These are phyloP conservation scores for Siniperca undulata DNA, from an alignment of 2,797 vertebrate species.

Conservation along the genomic window DNA sequence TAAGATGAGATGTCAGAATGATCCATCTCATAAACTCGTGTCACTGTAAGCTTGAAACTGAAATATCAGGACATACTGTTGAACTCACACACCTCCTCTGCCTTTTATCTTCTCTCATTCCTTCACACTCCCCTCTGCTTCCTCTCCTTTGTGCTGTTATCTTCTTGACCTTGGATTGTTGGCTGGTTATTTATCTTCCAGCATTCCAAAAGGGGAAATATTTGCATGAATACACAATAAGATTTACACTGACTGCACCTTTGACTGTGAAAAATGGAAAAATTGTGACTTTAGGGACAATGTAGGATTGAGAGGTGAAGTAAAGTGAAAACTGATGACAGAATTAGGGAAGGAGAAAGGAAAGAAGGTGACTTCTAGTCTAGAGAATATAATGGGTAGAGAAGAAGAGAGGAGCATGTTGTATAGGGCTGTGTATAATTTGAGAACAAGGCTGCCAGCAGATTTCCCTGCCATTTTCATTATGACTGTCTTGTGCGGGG, in stretches of 20 bases:
- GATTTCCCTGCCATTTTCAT: conserved; percentile 54
- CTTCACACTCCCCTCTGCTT: conserved; percentile 8
- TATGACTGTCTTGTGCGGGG: conserved; percentile 27
- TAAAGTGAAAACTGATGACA: conserved; percentile 13
- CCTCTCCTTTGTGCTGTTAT: conserved; percentile 33
- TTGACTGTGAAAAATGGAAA: not conserved
- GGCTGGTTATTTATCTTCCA: conserved; percentile 24
- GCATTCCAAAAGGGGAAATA: conserved; percentile 20
- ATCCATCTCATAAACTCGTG: not conserved
- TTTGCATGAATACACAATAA: conserved; percentile 13
- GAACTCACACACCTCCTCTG: conserved; percentile 5
- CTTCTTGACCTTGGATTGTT: conserved; percentile 60
- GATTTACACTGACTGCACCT: not conserved
- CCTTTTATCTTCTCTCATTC: conserved; percentile 10
- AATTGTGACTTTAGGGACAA: not conserved
- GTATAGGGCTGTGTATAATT: conserved; percentile 33
- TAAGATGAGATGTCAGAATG: conserved; percentile 14
- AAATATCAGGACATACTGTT: conserved; percentile 22
- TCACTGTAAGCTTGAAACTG: not conserved
- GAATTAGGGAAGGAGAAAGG: conserved; percentile 18
- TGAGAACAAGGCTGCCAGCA: conserved; percentile 35
- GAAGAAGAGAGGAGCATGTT: conserved; percentile 5
- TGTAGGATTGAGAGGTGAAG: not conserved
- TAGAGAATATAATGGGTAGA: conserved; percentile 13
- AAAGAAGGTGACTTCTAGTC: conserved; percentile 31